These are phyloP conservation scores for Carterocephalus palaemon DNA, from an alignment of 2,888 invertebrate species.

Conservation along the genomic window DNA sequence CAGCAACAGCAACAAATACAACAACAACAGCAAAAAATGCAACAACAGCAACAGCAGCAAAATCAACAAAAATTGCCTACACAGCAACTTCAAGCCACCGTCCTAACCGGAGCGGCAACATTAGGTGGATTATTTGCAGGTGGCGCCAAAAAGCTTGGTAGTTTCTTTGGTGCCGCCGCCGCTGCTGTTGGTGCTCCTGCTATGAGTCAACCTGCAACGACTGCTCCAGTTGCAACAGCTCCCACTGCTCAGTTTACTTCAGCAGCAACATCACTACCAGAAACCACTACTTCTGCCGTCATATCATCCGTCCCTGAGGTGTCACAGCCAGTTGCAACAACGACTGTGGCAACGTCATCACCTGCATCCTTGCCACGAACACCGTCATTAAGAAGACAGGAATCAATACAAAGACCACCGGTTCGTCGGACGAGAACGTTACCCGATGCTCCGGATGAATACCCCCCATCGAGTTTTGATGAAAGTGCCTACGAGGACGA, in stretches of 20 bases:
- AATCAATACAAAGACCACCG: conserved; percentile 72
- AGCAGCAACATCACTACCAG: conserved; percentile 51
- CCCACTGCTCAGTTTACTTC: conserved; percentile 45
- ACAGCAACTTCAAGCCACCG: conserved; percentile 64
- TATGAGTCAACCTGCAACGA: conserved; percentile 44
- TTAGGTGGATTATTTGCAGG: conserved; percentile 74
- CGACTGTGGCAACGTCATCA: conserved; percentile 57
- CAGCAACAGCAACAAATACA: conserved; percentile 42
- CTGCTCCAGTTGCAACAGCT: conserved; percentile 40
- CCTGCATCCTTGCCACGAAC: conserved; percentile 59
- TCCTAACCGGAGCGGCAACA: conserved; percentile 69
- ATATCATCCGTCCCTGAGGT: conserved; percentile 68
- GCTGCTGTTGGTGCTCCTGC: conserved; percentile 64
- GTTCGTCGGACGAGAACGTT: conserved; percentile 70
- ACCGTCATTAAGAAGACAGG: conserved; percentile 69
- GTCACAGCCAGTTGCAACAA: conserved; percentile 55
- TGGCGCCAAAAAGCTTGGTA: conserved; percentile 72
- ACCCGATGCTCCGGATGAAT: conserved; percentile 72
- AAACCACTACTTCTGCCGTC: conserved; percentile 50
- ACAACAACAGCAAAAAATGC: conserved; percentile 44
- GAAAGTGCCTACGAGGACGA: conserved; percentile 78
- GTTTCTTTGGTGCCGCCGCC: conserved; percentile 72
- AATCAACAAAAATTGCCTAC: conserved; percentile 58
- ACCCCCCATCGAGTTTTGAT: conserved; percentile 63
- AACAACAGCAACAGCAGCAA: conserved; percentile 55